Percentiles rank a stretch among this genome's conserved stretches.
Evolutionary conservation across 2,113 vertebrate species (phyloP).

Genomic region (Oreochromis niloticus): DNA sequence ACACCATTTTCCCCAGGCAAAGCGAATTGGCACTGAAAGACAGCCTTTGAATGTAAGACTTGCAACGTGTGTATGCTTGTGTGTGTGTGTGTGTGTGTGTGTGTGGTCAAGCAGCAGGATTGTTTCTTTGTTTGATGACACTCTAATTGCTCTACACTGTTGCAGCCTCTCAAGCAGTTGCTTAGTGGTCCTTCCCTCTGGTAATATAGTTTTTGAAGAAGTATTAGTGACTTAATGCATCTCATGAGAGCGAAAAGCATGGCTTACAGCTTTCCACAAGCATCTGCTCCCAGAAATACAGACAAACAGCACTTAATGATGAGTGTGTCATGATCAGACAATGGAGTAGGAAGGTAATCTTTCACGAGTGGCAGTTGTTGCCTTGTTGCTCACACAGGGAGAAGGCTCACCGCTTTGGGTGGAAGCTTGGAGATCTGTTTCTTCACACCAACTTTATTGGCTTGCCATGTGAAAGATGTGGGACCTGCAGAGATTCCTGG

Average conservation of each 20-base stretch:
- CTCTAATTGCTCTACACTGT: not conserved
- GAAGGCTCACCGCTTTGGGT: not conserved
- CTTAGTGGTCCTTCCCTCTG: not conserved
- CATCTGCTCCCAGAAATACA: not conserved
- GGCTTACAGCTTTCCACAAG: not conserved
- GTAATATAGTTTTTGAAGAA: not conserved
- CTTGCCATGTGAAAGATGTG: not conserved
- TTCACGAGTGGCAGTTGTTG: not conserved
- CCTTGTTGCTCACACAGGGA: not conserved
- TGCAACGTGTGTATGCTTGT: too few species aligned
- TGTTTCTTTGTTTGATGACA: not conserved
- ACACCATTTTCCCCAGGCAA: too few species aligned
- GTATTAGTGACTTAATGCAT: not conserved
- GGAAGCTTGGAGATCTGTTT: not conserved
- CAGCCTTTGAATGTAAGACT: too few species aligned
- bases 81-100: not conserved
- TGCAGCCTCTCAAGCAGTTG: not conserved
- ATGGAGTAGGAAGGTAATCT: not conserved
- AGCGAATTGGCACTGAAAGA: too few species aligned
- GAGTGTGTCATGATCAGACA: not conserved
- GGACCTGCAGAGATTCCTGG: not conserved
- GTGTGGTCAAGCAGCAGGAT: not conserved
- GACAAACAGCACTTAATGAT: not conserved
- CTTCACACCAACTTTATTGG: not conserved
- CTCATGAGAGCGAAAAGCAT: not conserved